Conservation (phyloP, 1,140 invertebrate species). For the Potamilus streckersoni region DNA sequence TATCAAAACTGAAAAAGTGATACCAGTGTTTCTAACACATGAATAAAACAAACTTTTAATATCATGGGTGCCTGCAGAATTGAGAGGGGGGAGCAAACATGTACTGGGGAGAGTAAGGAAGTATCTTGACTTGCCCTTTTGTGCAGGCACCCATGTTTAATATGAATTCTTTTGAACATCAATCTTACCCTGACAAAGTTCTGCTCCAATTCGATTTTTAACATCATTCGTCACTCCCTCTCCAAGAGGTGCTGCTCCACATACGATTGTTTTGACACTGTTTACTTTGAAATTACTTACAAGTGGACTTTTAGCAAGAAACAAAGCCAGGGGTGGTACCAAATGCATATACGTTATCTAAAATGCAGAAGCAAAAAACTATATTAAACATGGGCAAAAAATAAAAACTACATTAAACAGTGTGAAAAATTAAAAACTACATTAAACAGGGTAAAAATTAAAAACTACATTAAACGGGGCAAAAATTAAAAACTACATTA, state of each 20-base stretch:
- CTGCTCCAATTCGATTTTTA: constrained; percentile 28
- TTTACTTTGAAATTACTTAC: constrained; percentile 54
- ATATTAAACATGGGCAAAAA: not conserved
- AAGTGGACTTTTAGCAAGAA: constrained; percentile 61
- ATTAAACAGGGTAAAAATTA: not conserved
- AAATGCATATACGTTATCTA: constrained; percentile 48
- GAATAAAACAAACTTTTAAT: too few relatives aligned
- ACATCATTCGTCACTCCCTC: constrained; percentile 54
- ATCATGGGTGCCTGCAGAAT: not conserved
- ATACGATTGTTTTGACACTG: constrained; percentile 33
- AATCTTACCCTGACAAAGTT: constrained; percentile 43
- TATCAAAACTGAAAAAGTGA: too few relatives aligned
- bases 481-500: not conserved
- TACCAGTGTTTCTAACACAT: too few relatives aligned
- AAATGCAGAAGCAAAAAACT: not conserved
- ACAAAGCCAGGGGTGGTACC: constrained; percentile 65
- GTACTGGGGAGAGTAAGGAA: too few relatives aligned
- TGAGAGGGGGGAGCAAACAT: not conserved
- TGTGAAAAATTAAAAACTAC: too few relatives aligned
- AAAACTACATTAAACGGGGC: not conserved
- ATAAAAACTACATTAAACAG: too few relatives aligned
- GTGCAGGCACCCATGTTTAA: too few relatives aligned
- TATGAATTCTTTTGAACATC: not conserved
- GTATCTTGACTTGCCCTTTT: too few relatives aligned
- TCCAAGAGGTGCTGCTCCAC: constrained; percentile 64